Evolutionary conservation across 2,888 invertebrate species (phyloP).

Genomic region (Trichogramma evanescens): DNA sequence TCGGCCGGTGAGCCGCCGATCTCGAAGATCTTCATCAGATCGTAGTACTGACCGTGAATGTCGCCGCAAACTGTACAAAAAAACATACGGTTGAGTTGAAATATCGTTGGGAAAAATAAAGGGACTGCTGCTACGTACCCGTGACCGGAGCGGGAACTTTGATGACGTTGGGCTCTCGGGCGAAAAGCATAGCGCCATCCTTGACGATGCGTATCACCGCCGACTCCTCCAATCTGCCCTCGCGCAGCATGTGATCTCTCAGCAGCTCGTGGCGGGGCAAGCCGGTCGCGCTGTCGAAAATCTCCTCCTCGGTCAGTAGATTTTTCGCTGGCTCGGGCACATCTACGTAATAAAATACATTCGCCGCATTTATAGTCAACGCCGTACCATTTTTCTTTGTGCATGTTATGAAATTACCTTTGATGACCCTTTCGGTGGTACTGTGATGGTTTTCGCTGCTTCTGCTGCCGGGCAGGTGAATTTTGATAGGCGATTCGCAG

Average conservation of each 20-base stretch:
- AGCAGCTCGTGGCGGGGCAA: constrained; percentile 2
- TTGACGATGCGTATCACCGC: constrained; percentile 4
- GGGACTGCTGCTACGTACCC: background rate
- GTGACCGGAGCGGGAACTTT: constrained; percentile 3
- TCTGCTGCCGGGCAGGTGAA: background rate
- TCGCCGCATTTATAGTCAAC: no score
- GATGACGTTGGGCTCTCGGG: constrained; percentile 8
- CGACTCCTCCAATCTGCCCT: constrained; percentile 12
- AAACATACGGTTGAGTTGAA: background rate
- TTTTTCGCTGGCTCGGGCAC: constrained; percentile 7
- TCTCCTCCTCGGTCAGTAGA: constrained; percentile 1
- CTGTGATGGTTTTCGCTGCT: background rate
- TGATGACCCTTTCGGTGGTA: background rate
- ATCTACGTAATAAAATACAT: background rate
- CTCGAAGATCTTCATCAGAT: background rate
- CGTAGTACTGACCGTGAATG: constrained; percentile 1
- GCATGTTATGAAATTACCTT: background rate
- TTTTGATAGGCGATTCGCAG: no score
- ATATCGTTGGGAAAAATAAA: background rate
- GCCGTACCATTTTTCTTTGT: no score
- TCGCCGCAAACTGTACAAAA: background rate
- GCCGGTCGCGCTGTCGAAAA: constrained; percentile 2
- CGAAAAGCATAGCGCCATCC: constrained; percentile 1
- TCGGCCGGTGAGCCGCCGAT: background rate
- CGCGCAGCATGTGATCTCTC: constrained; percentile 3